Evolutionary conservation across 2,113 vertebrate genomes (phyloP).

Genomic region (Equus quagga): DNA sequence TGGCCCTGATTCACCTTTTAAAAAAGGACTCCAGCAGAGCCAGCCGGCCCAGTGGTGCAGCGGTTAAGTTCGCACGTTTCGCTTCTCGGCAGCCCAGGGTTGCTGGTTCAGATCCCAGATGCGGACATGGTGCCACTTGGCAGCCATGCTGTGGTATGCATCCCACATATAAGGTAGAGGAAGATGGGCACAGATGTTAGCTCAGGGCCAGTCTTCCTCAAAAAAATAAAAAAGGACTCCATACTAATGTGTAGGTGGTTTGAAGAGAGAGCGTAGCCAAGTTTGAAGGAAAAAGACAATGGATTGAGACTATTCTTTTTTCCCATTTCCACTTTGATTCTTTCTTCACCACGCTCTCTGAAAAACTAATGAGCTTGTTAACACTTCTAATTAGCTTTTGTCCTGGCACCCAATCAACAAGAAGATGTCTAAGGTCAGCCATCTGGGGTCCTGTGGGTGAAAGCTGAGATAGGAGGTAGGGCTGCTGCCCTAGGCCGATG

Average conservation of each 20-base stretch:
- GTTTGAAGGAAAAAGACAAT: neutral
- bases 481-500: neutral
- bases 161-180: too few relatives aligned
- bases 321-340: slow-evolving; percentile 43
- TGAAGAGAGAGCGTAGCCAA: slow-evolving; percentile 52
- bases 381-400: slow-evolving; percentile 74
- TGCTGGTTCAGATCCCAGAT: too few relatives aligned
- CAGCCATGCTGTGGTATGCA: too few relatives aligned
- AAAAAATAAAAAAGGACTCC: neutral
- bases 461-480: neutral
- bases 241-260: neutral
- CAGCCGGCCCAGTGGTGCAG: too few relatives aligned
- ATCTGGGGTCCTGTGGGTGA: neutral
- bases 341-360: neutral
- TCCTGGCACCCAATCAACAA: slow-evolving; percentile 43
- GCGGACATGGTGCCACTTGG: too few relatives aligned
- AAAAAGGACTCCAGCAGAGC: neutral
- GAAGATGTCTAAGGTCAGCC: neutral
- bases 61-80: too few relatives aligned
- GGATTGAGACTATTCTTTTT: slow-evolving; percentile 31
- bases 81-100: too few relatives aligned
- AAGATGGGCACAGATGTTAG: too few relatives aligned
- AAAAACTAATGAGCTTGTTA: slow-evolving; percentile 46
- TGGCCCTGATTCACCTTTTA: neutral
- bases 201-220: too few relatives aligned